Percentiles rank a stretch among this genome's conserved stretches.
Conservation (phyloP, 2,797 vertebrate genomes). For the Diceros bicornis region DNA sequence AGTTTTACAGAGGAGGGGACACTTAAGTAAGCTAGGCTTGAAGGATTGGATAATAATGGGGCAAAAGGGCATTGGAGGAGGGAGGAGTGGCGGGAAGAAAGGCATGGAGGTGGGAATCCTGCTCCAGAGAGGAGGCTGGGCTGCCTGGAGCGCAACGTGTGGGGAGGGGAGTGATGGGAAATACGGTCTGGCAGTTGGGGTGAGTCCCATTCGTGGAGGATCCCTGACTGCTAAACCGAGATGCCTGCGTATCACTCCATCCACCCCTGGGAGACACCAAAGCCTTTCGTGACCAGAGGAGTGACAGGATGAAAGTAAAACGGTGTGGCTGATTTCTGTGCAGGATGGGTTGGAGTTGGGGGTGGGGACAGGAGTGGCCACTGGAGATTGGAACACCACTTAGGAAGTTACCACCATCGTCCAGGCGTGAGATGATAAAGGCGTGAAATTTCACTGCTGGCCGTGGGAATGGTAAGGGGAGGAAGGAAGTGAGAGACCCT, state of each 20-base stretch:
- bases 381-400: not conserved
- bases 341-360: slow-evolving; percentile 4
- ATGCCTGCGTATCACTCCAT: not conserved
- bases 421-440: not conserved
- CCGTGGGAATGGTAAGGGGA: not conserved
- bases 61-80: not conserved
- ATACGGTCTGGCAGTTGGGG: not conserved
- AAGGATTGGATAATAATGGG: not conserved
- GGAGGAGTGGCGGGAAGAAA: slow-evolving; percentile 19
- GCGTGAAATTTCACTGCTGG: not conserved
- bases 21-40: not conserved
- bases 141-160: not conserved
- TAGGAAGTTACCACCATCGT: not conserved
- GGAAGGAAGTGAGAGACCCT: not conserved
- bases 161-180: not conserved
- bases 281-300: not conserved
- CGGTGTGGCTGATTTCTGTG: not conserved
- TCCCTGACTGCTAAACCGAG: not conserved
- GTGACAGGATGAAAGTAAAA: slow-evolving; percentile 23
- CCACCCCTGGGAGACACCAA: not conserved
- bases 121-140: not conserved
- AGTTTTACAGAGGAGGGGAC: not conserved
- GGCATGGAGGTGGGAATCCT: not conserved
- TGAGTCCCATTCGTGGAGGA: not conserved
- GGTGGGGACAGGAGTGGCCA: not conserved